Evolutionary conservation across 2,113 vertebrate genomes (phyloP).

Genomic region (Ellobius talpinus): DNA sequence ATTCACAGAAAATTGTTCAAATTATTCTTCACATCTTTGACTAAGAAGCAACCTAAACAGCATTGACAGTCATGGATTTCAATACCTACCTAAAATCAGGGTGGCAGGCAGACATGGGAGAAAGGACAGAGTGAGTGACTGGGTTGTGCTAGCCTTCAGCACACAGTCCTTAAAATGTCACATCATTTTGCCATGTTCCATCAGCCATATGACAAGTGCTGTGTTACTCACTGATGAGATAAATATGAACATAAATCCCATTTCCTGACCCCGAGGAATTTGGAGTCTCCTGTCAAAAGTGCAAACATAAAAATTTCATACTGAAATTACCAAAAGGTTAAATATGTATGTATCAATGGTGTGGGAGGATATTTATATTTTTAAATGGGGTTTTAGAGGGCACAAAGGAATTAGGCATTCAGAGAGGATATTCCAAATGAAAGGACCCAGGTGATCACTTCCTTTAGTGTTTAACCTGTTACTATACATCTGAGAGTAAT

Average conservation of each 20-base stretch:
- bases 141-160: too few species aligned
- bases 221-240: neutral
- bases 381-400: neutral
- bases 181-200: neutral
- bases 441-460: neutral
- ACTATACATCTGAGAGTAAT: neutral
- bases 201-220: neutral
- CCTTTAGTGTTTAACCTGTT: neutral
- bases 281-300: neutral
- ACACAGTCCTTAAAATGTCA: neutral
- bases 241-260: neutral
- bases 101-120: neutral
- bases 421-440: neutral
- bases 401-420: neutral
- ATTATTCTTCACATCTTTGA: neutral
- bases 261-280: neutral
- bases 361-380: neutral
- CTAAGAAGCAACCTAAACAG: neutral
- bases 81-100: neutral
- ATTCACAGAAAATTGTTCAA: neutral
- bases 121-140: neutral
- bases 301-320: neutral
- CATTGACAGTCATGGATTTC: neutral
- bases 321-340: neutral
- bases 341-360: neutral